Conservation (phyloP, 2,113 vertebrate genomes). For the Gambusia holbrooki region DNA sequence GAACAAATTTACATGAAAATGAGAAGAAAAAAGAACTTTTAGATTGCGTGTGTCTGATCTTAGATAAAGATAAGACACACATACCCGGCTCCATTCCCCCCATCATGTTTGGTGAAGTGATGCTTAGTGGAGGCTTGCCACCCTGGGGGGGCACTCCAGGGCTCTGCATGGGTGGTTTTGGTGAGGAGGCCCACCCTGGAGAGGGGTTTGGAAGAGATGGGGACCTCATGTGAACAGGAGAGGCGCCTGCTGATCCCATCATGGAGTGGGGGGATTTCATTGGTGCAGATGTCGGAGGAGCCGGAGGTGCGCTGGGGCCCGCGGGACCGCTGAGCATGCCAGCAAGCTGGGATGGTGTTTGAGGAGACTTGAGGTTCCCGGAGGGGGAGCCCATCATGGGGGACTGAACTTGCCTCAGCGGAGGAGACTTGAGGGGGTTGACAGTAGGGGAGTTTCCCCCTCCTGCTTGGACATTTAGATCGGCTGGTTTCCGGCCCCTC, state of each 20-base stretch:
- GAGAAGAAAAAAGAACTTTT: not conserved
- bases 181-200: slow-evolving; percentile 97
- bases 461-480: slow-evolving; percentile 87
- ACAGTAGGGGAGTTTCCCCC: slow-evolving; percentile 96
- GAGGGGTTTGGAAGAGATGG: slow-evolving; percentile 97
- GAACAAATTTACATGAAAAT: not conserved
- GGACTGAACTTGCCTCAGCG: slow-evolving; percentile 96
- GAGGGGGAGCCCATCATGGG: slow-evolving; percentile 98
- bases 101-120: slow-evolving; percentile 98
- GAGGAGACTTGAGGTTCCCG: slow-evolving; percentile 97
- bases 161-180: slow-evolving; percentile 97
- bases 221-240: slow-evolving; percentile 99
- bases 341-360: slow-evolving; percentile 97
- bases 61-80: not conserved
- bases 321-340: slow-evolving; percentile 93
- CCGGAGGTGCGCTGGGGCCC: slow-evolving; percentile 85
- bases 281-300: slow-evolving; percentile 87
- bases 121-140: slow-evolving; percentile 89
- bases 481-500: slow-evolving; percentile 90
- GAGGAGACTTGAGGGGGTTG: slow-evolving; percentile 96
- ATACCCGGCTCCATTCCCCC: slow-evolving; percentile 91
- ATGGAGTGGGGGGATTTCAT: slow-evolving; percentile 96
- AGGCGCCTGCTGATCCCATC: slow-evolving; percentile 97
- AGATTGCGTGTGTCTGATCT: not conserved
- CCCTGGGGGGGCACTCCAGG: slow-evolving; percentile 92